phyloP scores from a whole-genome alignment of 2,797 vertebrate genomes.

The Poecilia wingei region DNA sequence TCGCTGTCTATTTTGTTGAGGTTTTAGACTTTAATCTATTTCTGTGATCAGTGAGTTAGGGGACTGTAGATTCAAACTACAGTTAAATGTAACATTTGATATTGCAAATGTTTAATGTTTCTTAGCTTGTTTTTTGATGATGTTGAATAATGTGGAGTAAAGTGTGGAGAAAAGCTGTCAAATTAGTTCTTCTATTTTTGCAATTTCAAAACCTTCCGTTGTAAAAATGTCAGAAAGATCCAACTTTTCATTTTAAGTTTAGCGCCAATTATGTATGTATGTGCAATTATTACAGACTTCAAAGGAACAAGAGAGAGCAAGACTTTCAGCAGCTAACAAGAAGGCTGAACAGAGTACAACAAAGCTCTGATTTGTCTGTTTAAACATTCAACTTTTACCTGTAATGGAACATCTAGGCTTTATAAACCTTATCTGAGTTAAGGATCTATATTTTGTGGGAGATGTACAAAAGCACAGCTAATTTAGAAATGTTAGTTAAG shows the following conservation, averaged over 20 bases:
- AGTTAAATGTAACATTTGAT: not conserved
- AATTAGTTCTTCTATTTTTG: not conserved
- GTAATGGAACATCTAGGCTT: not conserved
- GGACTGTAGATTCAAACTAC: not conserved
- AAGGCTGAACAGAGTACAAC: no score
- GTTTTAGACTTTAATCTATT: not conserved
- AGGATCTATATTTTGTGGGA: no score
- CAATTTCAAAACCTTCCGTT: not conserved
- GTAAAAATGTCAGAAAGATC: not conserved
- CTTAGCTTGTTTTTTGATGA: not conserved
- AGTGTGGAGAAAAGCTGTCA: not conserved
- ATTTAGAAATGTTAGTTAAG: no score
- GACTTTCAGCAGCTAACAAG: not conserved
- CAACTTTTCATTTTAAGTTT: not conserved
- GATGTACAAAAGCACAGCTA: no score
- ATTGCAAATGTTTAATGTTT: not conserved
- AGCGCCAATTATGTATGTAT: not conserved
- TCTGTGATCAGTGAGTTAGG: not conserved
- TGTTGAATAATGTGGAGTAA: not conserved
- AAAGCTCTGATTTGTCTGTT: not conserved
- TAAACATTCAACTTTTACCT: not conserved
- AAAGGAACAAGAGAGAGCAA: not conserved
- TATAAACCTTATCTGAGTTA: no score
- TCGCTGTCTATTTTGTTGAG: not conserved
- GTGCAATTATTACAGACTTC: not conserved